Percentiles rank a stretch among this genome's conserved stretches.
Conservation (phyloP, 2,888 invertebrate species). For the Pollenia amentaria region DNA sequence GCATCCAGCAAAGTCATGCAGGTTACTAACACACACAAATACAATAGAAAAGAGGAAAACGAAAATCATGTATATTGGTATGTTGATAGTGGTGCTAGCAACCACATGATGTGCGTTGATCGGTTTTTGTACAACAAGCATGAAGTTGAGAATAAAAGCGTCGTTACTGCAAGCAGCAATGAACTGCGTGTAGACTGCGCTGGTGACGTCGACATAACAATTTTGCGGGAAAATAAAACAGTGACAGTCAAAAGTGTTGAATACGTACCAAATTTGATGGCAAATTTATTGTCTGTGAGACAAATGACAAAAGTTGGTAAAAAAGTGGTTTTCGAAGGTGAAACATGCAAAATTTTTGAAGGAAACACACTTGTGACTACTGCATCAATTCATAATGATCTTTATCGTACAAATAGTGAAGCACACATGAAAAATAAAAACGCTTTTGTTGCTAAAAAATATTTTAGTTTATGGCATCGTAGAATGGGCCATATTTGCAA, state of each 20-base stretch:
- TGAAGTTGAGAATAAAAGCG: neutral
- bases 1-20: conserved; percentile 3
- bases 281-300: too few species aligned
- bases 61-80: too few species aligned
- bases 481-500: conserved; percentile 26
- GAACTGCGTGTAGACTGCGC: conserved; percentile 1
- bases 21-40: neutral
- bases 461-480: conserved; percentile 1
- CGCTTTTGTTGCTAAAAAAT: neutral
- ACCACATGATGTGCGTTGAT: conserved; percentile 33
- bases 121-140: neutral
- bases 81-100: neutral
- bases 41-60: neutral
- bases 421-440: neutral
- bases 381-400: too few species aligned
- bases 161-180: neutral
- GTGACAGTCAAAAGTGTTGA: conserved; percentile 64
- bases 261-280: conserved; percentile 63
- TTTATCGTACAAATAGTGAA: neutral
- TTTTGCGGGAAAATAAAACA: conserved; percentile 14
- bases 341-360: conserved; percentile 70
- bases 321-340: conserved; percentile 72
- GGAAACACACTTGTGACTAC: too few species aligned
- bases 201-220: conserved; percentile 35
- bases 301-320: conserved; percentile 69